Conservation (phyloP, 2,888 invertebrate species). For the Globia sparganii region DNA sequence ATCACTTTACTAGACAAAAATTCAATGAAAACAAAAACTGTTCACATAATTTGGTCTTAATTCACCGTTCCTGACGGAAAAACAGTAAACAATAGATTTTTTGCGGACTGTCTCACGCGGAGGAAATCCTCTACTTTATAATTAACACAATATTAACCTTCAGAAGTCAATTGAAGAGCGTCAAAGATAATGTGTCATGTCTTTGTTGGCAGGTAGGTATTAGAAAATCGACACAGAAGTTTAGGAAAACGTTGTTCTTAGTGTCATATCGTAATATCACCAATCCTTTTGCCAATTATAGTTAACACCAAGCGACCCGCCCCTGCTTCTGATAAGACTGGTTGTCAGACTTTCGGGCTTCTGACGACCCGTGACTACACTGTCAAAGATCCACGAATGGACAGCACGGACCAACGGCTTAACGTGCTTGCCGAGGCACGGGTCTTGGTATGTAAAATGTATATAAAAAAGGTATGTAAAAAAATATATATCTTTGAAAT, state of each 20-base stretch:
- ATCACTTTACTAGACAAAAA: not conserved
- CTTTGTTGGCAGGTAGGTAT: not conserved
- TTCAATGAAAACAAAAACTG: slow-evolving; percentile 1
- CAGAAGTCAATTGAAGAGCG: not conserved
- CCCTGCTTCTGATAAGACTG: not conserved
- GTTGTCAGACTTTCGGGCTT: not conserved
- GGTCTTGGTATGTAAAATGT: not conserved
- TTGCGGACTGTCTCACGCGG: slow-evolving; percentile 40
- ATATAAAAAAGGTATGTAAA: too few species aligned
- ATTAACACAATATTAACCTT: not conserved
- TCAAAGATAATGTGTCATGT: not conserved
- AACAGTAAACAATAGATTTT: slow-evolving; percentile 46
- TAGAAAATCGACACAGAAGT: not conserved
- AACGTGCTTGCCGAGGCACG: not conserved
- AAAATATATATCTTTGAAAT: too few species aligned
- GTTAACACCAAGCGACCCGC: not conserved
- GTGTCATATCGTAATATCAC: not conserved
- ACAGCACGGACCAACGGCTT: not conserved
- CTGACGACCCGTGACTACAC: not conserved
- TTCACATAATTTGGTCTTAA: slow-evolving; percentile 33
- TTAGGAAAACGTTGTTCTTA: not conserved
- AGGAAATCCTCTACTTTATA: slow-evolving; percentile 47
- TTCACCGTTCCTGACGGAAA: slow-evolving; percentile 28
- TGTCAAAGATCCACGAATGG: not conserved
- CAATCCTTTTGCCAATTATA: not conserved